Conservation (phyloP, 2,888 invertebrate genomes). For the Eupeodes luniger region DNA sequence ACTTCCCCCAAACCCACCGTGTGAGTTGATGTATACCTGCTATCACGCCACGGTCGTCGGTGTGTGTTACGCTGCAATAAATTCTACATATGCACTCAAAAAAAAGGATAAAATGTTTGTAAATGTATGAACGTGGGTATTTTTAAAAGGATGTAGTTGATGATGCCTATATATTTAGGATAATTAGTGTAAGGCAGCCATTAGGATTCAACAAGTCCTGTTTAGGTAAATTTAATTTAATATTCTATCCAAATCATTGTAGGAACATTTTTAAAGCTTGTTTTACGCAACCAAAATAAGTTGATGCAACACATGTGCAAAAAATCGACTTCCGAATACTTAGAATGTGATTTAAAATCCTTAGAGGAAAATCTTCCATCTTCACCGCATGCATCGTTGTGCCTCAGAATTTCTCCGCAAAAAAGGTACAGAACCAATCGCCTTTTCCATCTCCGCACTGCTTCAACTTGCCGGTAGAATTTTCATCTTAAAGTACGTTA, state of each 20-base stretch:
- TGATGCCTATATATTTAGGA: neutral
- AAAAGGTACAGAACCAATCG: neutral
- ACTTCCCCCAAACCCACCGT: neutral
- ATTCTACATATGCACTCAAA: constrained; percentile 13
- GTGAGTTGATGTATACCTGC: neutral
- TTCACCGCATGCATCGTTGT: neutral
- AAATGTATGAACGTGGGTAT: neutral
- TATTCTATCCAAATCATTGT: neutral
- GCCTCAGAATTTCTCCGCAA: neutral
- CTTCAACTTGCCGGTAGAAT: constrained; percentile 37
- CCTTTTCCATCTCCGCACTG: neutral
- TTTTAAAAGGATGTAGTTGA: neutral
- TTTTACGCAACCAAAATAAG: neutral
- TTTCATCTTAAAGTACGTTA: constrained; percentile 66
- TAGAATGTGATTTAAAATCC: constrained; percentile 66
- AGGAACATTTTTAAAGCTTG: no score
- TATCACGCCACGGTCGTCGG: no score
- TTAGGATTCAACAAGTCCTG: neutral
- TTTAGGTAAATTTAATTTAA: neutral
- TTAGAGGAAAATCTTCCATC: constrained; percentile 7
- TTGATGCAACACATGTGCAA: neutral
- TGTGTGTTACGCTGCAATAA: constrained; percentile 67
- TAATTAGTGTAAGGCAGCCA: neutral
- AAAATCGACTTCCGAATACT: constrained; percentile 65
- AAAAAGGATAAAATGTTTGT: neutral